Evolutionary conservation across 2,797 vertebrate genomes (phyloP), one percentile per base, ranked within the genome.

Genomic region (Pygocentrus nattereri): DNA sequence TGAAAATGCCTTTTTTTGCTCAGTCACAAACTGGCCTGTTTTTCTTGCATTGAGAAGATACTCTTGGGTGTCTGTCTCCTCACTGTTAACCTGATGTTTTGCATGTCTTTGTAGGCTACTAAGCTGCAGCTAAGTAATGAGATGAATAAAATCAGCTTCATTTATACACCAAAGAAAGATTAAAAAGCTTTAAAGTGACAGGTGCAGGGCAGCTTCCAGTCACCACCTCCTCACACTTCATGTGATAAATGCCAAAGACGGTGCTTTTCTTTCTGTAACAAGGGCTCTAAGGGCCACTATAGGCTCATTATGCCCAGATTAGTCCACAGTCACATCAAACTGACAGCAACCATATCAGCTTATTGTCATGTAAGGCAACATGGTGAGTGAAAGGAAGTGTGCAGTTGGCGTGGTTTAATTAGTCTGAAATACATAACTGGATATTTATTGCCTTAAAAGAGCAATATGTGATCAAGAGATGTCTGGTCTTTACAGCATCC

Each of bases 181-280:
- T 58, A 27, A 34, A 74, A 64, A n/a, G 27, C 18, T 65, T 74
- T 59, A 44, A 49, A 71, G 34, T 52, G 1, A 49, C 23, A 34
- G 31, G 64, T 44, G 56, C 67, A 38, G 61, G 23, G 31, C 31
- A 79, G n/a, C 49, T 71, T 44, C 11, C 44, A 62, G 54, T 67
- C 50, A 34, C 70, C 68, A 49, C 56, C 54, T 75, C 73, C 52
- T 76, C 64, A 76, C 21, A 62, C 30, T 11, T 72, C 38, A 73
- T 50, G 59, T 34, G 38, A 80, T 62, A 80, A 76, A 70, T 31
- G 61, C 50, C 70, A 84, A 76, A 59, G n/a, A 47, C 44, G 71
- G 34, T n/a, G 4, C 18, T 47, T 82, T 77, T 62, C 25, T 75
- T 71, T 58, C 69, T 71, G 49, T 76, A 58, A 76, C 67, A 74